Base-by-base conservation (phyloP, 1,140 invertebrate species). In the Drosophila nikananu region DNA sequence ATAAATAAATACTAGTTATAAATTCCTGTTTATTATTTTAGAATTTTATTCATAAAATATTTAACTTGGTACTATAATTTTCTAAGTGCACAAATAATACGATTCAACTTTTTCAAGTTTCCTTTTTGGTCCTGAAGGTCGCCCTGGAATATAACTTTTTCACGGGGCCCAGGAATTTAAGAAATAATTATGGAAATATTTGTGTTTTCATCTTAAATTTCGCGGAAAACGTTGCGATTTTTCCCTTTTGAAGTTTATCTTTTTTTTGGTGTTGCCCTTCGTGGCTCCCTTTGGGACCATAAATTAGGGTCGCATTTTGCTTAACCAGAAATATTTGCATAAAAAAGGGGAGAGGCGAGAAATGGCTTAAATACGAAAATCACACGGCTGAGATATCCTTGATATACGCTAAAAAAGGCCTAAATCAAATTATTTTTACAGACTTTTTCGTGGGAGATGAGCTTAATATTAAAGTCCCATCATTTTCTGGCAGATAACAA, bases 281-380 rank as follows among this genome's bases (percentile, higher is more conserved):
- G 35, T 32, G 12, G 7, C 23, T 27, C 55, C 71, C 25, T 27
- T 52, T n/a, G 71, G 71, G 55, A 17, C 44, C 68, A 73, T 73
- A 79, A 59, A 73, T 73, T 64, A 68, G 67, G 71, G 67, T 73
- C 71, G 71, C 55, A 73, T 73, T 73, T 68, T 52, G 71, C 55
- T 73, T 61, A 81, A 61, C 75, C 86, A 62, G 54, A 62, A 86
- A 77, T 55, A 89, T 89, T 89, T 89, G 81, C 86, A 90, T 89
- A 71, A 78, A 78, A 37, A 44, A 13, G 41, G 48, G 37, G 42
- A 32, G 61, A 48, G 46, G 61, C 41, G 44, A 66, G 58, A 82
- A 80, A 82, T 48, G 63, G 42, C 51, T 82, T 68, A 83, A 80
- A 80, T 68, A 58, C 83, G 75, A 51, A 42, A 78, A 78, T 77